Conservation (phyloP, 2,113 vertebrate species). For the Corythornis madagascariensis region DNA sequence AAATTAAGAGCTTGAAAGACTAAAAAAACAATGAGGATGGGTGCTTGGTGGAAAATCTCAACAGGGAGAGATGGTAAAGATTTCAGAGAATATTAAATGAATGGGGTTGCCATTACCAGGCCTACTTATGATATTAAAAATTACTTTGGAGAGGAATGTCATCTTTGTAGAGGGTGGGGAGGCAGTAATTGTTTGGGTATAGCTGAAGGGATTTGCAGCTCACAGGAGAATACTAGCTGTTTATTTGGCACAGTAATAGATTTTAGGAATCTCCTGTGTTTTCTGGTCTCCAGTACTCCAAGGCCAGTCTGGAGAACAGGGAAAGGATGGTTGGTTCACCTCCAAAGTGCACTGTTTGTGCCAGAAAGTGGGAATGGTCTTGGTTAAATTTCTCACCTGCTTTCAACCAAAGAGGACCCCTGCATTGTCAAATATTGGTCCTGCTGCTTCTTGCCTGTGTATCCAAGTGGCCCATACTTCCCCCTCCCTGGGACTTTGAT, state of each 20-base stretch:
- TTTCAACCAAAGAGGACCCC: neutral
- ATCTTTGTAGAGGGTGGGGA: neutral
- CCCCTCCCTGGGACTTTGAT: neutral
- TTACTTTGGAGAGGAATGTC: neutral
- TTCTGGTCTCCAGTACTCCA: neutral
- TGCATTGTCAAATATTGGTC: neutral
- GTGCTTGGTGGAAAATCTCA: neutral
- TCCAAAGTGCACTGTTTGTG: neutral
- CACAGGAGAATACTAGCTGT: neutral
- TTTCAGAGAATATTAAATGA: conserved; percentile 4
- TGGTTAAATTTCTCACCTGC: neutral
- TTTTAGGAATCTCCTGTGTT: neutral
- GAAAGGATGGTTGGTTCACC: neutral
- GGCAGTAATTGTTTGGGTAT: neutral
- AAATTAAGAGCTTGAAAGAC: neutral
- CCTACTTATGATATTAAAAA: neutral
- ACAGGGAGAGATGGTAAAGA: neutral
- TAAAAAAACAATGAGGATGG: neutral
- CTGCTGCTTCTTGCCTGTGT: neutral
- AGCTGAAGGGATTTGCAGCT: conserved; percentile 1
- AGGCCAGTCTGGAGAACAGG: neutral
- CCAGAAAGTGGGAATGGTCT: neutral
- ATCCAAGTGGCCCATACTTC: neutral
- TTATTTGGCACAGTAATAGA: neutral
- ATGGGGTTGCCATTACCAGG: neutral